A percentile compares a stretch with the other conserved stretches of the same genome.
These are phyloP conservation scores for Allolobophora icterica DNA, from an alignment of 2,888 invertebrate species.

Conservation along the genomic window DNA sequence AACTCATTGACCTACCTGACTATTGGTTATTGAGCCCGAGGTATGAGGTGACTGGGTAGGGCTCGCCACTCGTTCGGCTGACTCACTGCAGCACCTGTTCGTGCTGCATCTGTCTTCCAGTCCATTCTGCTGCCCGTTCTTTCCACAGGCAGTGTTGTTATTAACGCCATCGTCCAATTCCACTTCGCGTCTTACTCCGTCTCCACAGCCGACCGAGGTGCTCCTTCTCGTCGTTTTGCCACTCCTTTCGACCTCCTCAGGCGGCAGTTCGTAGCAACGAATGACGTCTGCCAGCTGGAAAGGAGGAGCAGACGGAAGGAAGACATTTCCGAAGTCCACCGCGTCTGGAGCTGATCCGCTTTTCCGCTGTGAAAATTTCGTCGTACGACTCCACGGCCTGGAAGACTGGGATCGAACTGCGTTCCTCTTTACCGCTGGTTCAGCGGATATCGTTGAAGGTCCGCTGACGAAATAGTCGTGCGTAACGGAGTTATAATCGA, in stretches of 20 bases:
- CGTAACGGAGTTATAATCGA: background rate
- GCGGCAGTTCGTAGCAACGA: background rate
- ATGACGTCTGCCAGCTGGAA: background rate
- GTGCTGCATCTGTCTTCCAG: background rate
- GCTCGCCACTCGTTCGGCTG: background rate
- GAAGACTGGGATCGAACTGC: background rate
- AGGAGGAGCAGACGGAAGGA: background rate
- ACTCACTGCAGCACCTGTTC: background rate
- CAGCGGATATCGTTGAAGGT: background rate
- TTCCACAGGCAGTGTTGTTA: background rate
- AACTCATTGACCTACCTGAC: background rate
- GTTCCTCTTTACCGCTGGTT: background rate
- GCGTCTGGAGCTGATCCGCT: background rate
- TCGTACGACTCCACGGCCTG: background rate
- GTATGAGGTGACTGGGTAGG: background rate
- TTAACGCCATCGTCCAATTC: background rate
- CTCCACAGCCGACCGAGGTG: background rate
- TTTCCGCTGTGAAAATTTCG: background rate
- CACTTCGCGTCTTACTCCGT: background rate
- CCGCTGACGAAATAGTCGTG: slow-evolving; percentile 7
- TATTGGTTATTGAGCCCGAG: background rate
- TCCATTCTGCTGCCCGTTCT: background rate
- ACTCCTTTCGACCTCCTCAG: background rate
- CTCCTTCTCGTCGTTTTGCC: background rate
- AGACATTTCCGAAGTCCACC: slow-evolving; percentile 19